Percentiles rank a stretch among this genome's conserved stretches.
phyloP scores from a whole-genome alignment of 1,140 invertebrate species.

The Orchesella cincta region DNA sequence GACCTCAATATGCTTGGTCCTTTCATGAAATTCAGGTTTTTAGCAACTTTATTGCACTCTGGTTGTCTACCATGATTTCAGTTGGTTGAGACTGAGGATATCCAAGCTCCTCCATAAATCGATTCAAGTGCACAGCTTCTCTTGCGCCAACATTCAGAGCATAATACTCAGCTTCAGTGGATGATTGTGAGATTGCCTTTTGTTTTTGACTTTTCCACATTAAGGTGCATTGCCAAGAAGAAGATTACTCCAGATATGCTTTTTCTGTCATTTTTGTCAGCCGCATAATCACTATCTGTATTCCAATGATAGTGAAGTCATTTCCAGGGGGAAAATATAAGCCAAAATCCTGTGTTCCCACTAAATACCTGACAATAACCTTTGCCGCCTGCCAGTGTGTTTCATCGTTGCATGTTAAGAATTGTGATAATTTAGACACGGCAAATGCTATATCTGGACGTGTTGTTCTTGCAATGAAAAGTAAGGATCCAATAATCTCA shows the following conservation, averaged over 20 bases:
- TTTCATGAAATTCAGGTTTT: slow-evolving; percentile 46
- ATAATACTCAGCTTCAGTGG: slow-evolving; percentile 53
- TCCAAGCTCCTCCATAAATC: no score
- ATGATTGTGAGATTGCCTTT: slow-evolving; percentile 48
- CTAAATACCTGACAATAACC: slow-evolving; percentile 57
- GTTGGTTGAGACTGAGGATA: no score
- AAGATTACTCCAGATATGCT: slow-evolving; percentile 52
- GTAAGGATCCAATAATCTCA: slow-evolving; percentile 55
- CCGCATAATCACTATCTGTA: slow-evolving; percentile 52
- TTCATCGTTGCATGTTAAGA: slow-evolving; percentile 53
- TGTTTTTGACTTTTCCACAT: slow-evolving; percentile 52
- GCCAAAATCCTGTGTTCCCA: slow-evolving; percentile 53
- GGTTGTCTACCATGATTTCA: no score
- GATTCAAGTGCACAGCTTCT: no score
- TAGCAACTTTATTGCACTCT: no score
- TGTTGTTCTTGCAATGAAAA: slow-evolving; percentile 57
- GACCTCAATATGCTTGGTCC: slow-evolving; percentile 52
- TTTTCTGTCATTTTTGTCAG: slow-evolving; percentile 44
- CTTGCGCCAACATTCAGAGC: slow-evolving; percentile 45
- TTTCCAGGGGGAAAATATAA: slow-evolving; percentile 30
- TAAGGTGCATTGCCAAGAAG: slow-evolving; percentile 51
- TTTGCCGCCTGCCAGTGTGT: slow-evolving; percentile 57
- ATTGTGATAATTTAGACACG: slow-evolving; percentile 58
- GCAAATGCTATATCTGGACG: slow-evolving; percentile 58
- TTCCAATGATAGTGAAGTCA: not conserved